Base-by-base conservation (phyloP, 2,113 vertebrate genomes). In the Myrmophylax atrothorax region DNA sequence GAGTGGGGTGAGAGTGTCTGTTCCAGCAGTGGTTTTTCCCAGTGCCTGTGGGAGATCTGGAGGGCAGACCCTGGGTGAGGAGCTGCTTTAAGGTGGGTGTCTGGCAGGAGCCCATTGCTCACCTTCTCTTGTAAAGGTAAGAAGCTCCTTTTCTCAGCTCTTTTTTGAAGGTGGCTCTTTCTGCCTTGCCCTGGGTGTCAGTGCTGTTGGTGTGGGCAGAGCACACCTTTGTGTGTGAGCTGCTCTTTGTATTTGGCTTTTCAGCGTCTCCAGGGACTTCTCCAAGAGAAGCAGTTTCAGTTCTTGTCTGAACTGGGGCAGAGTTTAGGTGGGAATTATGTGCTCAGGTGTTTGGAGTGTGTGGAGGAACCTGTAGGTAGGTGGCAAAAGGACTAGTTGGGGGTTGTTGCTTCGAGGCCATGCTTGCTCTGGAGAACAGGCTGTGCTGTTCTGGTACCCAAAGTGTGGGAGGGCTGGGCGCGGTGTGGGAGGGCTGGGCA, bases 401-500 rank as follows among this genome's bases (percentile, higher is more conserved):
- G 10, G 15, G 59, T 93, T 59, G 4, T 26, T 47, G 49, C 33
- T 76, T 13, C 11, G 16, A 42, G 15, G 12, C 17, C 47, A 46
- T 10, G 12, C 13, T 74, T 33, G 6, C 29, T 42, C 13, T 38
- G 56, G 25, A 94, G 31, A 93, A 9, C n/a, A 53, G n/a, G 8
- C 0, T 1, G 2, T 40, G 24, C 40, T 75, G 31, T 11, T 73
- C 10, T 62, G 69, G 5, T 44, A 0, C 12, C 62, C 62, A 49
- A 76, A 22, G 16, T 42, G 0, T 1, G 40, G 40, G 33, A 55
- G 58, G 13, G 40, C 7, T 40, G 69, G 67, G 12, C 5, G 2
- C 37, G 3, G 2, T 3, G 4, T 44, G 15, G 19, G 38, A 55
- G n/a, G 9, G 44, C 28, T 89, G 84, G 18, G 29, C 82, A 40